Evolutionary conservation across 2,113 vertebrate species (phyloP).

Genomic region (Tor tambroides): DNA sequence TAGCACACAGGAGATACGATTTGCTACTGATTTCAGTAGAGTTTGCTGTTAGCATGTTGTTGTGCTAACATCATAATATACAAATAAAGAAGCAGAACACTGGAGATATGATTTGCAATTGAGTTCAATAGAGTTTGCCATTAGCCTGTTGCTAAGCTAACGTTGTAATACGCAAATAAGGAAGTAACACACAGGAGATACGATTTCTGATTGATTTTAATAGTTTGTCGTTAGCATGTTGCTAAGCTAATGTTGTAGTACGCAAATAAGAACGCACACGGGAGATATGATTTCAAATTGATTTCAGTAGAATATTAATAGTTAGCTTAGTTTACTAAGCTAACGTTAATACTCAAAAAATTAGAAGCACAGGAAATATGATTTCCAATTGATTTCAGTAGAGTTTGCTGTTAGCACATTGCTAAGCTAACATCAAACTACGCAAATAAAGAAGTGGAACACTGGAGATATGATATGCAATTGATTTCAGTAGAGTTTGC

Average conservation of each 20-base stretch:
- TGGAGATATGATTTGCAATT: neutral
- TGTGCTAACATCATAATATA: fast-evolving
- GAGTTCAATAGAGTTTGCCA: neutral
- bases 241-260: too few species aligned
- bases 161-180: neutral
- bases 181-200: neutral
- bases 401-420: neutral
- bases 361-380: neutral
- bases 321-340: neutral
- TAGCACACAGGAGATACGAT: neutral
- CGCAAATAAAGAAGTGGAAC: neutral
- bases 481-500: too few species aligned
- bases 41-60: too few species aligned
- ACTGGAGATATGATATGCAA: neutral
- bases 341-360: neutral
- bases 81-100: neutral
- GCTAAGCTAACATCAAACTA: neutral
- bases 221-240: too few species aligned
- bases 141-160: neutral
- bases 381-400: neutral
- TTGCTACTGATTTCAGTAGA: too few species aligned
- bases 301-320: neutral
- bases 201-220: too few species aligned
- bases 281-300: too few species aligned
- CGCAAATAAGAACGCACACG: too few species aligned